Evolutionary conservation across 2,113 vertebrate genomes (phyloP).

Genomic region (Solenodon paradoxus): DNA sequence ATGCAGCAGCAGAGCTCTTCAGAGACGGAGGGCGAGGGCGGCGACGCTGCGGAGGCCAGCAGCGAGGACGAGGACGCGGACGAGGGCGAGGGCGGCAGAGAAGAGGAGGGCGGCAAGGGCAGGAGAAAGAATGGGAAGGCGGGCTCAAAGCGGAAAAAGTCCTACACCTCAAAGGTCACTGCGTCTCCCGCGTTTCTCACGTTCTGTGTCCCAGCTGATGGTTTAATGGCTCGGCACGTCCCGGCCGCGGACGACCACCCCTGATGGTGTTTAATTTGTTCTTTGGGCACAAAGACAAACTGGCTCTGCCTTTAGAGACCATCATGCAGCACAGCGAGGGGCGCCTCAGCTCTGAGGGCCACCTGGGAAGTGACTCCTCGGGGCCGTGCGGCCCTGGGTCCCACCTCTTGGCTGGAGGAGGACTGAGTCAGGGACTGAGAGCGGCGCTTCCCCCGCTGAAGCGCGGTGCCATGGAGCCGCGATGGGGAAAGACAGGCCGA

Average conservation of each 20-base stretch:
- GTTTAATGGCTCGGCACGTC: neutral
- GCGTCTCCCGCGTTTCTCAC: neutral
- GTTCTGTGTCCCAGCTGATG: neutral
- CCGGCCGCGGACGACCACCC: too few relatives aligned
- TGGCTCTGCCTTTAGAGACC: neutral
- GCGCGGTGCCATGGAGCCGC: too few relatives aligned
- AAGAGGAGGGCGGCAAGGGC: slow-evolving; percentile 92
- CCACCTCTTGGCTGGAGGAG: too few relatives aligned
- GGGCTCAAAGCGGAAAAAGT: slow-evolving; percentile 96
- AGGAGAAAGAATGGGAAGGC: slow-evolving; percentile 93
- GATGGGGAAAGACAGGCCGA: too few relatives aligned
- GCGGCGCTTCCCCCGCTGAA: too few relatives aligned
- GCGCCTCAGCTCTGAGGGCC: neutral
- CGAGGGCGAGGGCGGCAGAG: slow-evolving; percentile 92
- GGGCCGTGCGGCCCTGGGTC: neutral
- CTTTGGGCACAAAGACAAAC: neutral
- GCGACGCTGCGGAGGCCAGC: slow-evolving; percentile 93
- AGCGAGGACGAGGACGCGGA: slow-evolving; percentile 97
- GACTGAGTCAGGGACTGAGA: too few relatives aligned
- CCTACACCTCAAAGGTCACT: slow-evolving; percentile 90
- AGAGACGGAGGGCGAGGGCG: slow-evolving; percentile 94
- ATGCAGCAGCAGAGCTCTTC: slow-evolving; percentile 96
- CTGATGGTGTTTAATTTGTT: neutral
- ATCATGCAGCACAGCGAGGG: neutral
- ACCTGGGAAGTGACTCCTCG: neutral